These are phyloP conservation scores for Maniola hyperantus DNA, from an alignment of 2,888 invertebrate species.

Conservation along the genomic window DNA sequence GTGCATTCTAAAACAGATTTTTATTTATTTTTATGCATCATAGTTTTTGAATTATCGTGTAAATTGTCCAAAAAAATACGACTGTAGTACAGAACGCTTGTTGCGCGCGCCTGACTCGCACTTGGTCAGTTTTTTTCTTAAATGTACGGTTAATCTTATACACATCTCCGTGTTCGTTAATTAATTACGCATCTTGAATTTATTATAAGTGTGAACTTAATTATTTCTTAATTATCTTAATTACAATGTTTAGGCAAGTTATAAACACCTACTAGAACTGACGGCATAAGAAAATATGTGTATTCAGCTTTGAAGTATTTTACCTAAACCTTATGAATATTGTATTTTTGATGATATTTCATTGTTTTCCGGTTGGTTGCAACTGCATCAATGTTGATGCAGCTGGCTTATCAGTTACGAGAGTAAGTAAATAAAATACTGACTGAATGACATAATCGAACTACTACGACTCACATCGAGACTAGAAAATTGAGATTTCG, in stretches of 20 bases:
- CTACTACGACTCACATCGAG: too few species aligned
- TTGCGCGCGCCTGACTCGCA: too few species aligned
- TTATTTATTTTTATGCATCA: too few species aligned
- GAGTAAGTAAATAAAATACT: too few species aligned
- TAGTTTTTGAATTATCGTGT: too few species aligned
- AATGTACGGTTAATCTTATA: constrained; percentile 4
- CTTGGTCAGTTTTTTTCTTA: neutral
- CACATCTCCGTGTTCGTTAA: constrained; percentile 6
- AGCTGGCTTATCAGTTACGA: neutral
- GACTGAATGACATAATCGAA: too few species aligned
- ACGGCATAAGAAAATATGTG: neutral
- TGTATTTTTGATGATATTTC: neutral
- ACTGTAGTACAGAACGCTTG: too few species aligned
- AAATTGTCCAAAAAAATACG: too few species aligned
- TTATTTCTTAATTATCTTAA: constrained; percentile 10
- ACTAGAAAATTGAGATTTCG: too few species aligned
- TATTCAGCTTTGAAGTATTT: neutral
- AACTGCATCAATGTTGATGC: constrained; percentile 7
- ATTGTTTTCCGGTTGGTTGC: neutral
- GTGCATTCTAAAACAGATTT: too few species aligned
- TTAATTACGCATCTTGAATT: neutral
- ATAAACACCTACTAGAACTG: constrained; percentile 11
- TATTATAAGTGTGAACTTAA: neutral
- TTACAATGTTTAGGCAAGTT: neutral
- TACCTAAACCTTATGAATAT: neutral